Evolutionary conservation across 2,113 vertebrate genomes (phyloP).

Genomic region (Brachypodius melanocephalos): DNA sequence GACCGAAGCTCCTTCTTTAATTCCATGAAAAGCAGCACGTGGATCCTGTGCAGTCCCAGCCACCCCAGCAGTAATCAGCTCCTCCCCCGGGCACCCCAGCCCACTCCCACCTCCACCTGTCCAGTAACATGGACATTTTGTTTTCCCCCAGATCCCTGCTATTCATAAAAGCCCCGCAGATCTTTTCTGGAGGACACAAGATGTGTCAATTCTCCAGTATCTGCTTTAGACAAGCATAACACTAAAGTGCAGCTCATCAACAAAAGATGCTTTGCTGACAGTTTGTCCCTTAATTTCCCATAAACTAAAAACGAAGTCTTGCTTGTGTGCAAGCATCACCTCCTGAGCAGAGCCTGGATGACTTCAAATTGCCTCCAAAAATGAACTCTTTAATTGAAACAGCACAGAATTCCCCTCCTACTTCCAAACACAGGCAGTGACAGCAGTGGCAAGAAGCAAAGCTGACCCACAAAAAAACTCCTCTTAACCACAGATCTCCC

Average conservation of each 20-base stretch:
- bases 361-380: background rate
- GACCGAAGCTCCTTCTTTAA: background rate
- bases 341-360: background rate
- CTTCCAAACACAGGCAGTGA: background rate
- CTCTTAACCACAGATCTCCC: background rate
- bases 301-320: background rate
- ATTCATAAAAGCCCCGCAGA: background rate
- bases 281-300: background rate
- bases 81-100: rapidly evolving
- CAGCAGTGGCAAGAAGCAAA: background rate
- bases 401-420: background rate
- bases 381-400: background rate
- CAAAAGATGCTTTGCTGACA: background rate
- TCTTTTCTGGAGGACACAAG: rapidly evolving
- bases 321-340: rapidly evolving
- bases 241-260: background rate
- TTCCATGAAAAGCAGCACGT: rapidly evolving
- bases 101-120: rapidly evolving
- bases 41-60: rapidly evolving
- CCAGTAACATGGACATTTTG: rapidly evolving
- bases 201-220: rapidly evolving
- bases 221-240: background rate
- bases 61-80: rapidly evolving
- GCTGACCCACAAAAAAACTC: too few species aligned
- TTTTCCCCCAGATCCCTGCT: too few species aligned